Percentiles rank a stretch among this genome's conserved stretches.
Conservation (phyloP, 1,140 invertebrate species). For the Hylaeus anthracinus region DNA sequence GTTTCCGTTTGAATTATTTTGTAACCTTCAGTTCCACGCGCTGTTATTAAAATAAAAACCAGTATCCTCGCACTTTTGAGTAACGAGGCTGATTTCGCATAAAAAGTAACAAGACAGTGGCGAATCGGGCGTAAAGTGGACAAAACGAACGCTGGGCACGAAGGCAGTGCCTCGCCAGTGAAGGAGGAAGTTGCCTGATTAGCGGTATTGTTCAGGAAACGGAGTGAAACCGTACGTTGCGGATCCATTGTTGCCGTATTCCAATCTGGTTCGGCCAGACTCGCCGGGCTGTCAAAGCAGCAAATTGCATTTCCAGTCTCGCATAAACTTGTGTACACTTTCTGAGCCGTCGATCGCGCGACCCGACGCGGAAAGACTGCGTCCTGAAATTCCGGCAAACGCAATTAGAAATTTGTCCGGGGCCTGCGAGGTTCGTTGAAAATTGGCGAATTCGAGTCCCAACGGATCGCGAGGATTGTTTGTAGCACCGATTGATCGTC, state of each 20-base stretch:
- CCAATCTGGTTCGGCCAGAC: slow-evolving; percentile 43
- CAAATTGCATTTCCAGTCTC: slow-evolving; percentile 51
- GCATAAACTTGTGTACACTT: slow-evolving; percentile 21
- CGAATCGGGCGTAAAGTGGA: not conserved
- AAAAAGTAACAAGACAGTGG: too few relatives aligned
- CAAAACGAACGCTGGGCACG: not conserved
- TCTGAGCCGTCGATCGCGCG: slow-evolving; percentile 5
- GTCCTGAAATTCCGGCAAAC: slow-evolving; percentile 31
- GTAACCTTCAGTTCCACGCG: too few relatives aligned
- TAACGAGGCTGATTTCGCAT: too few relatives aligned
- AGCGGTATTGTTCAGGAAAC: slow-evolving; percentile 59
- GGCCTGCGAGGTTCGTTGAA: not conserved
- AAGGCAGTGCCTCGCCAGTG: not conserved
- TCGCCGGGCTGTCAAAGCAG: slow-evolving; percentile 48
- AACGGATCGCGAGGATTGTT: not conserved
- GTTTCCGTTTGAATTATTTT: too few relatives aligned
- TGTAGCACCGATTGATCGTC: not conserved
- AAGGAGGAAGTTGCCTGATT: slow-evolving; percentile 52
- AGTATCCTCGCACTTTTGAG: too few relatives aligned
- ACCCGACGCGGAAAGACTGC: slow-evolving; percentile 8
- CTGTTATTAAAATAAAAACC: too few relatives aligned
- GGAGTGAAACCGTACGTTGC: slow-evolving; percentile 45
- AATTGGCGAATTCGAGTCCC: not conserved
- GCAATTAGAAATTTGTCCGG: slow-evolving; percentile 38
- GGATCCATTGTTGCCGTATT: slow-evolving; percentile 45